phyloP scores from a whole-genome alignment of 2,797 vertebrate species.

The Acrossocheilus fasciatus region DNA sequence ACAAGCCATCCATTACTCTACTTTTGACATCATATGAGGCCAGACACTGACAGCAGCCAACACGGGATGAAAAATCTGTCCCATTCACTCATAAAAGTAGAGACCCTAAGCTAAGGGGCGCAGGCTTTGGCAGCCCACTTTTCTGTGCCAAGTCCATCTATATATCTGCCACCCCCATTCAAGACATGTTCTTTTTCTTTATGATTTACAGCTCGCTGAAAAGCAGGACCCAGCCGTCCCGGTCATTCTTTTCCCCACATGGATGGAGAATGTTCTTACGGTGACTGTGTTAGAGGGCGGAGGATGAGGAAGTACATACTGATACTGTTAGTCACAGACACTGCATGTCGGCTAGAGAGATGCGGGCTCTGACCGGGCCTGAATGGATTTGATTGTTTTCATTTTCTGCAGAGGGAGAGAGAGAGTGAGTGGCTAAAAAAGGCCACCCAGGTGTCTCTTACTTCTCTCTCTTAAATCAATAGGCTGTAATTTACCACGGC shows the following conservation, averaged over 20 bases:
- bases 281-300: constrained; percentile 55
- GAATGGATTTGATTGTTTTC: constrained; percentile 76
- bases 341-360: background rate
- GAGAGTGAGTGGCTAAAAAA: constrained; percentile 49
- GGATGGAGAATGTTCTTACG: constrained; percentile 18
- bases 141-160: constrained; percentile 70
- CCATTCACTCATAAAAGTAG: constrained; percentile 72
- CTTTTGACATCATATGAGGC: constrained; percentile 53
- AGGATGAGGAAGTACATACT: constrained; percentile 63
- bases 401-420: constrained; percentile 51
- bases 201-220: constrained; percentile 74
- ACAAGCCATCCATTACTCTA: constrained; percentile 65
- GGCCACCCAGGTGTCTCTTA: constrained; percentile 68
- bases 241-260: constrained; percentile 54
- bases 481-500: constrained; percentile 76
- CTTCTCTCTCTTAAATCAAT: constrained; percentile 75
- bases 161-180: constrained; percentile 76
- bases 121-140: constrained; percentile 72
- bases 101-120: constrained; percentile 75
- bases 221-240: constrained; percentile 72
- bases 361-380: constrained; percentile 74
- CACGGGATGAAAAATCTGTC: constrained; percentile 73
- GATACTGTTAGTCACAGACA: constrained; percentile 66
- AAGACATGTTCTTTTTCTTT: constrained; percentile 74
- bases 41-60: constrained; percentile 64